Conservation (phyloP, 2,113 vertebrate species). For the Copsychus sechellarum region DNA sequence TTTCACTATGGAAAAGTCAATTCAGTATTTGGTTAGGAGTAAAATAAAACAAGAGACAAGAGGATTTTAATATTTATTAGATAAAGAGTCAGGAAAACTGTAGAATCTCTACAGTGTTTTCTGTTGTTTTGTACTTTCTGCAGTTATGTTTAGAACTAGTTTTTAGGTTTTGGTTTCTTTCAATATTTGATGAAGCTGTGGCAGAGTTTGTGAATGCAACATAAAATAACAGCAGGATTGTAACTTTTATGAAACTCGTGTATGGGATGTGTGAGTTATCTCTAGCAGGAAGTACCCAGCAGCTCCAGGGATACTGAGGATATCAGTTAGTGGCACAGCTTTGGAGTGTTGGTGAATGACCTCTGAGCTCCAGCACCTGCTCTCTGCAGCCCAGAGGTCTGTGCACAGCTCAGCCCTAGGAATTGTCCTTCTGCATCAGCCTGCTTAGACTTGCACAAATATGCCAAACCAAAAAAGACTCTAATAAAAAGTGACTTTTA, state of each 20-base stretch:
- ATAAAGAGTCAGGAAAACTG: neutral
- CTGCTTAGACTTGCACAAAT: neutral
- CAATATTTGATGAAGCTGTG: neutral
- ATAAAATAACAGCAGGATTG: neutral
- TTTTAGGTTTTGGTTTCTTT: neutral
- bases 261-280: neutral
- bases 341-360: neutral
- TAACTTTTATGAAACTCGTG: neutral
- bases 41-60: neutral
- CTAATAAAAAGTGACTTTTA: neutral
- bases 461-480: neutral
- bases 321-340: neutral
- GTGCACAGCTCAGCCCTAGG: neutral
- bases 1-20: neutral
- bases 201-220: neutral
- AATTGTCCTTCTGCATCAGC: accelerated
- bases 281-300: neutral
- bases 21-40: neutral
- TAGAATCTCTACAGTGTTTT: neutral
- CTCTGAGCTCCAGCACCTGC: neutral
- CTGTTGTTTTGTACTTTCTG: neutral
- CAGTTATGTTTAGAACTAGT: neutral
- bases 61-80: neutral
- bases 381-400: neutral
- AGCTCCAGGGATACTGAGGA: neutral